Percentiles rank a stretch among this genome's conserved stretches.
Conservation (phyloP, 2,888 invertebrate species). For the Acleris literana region DNA sequence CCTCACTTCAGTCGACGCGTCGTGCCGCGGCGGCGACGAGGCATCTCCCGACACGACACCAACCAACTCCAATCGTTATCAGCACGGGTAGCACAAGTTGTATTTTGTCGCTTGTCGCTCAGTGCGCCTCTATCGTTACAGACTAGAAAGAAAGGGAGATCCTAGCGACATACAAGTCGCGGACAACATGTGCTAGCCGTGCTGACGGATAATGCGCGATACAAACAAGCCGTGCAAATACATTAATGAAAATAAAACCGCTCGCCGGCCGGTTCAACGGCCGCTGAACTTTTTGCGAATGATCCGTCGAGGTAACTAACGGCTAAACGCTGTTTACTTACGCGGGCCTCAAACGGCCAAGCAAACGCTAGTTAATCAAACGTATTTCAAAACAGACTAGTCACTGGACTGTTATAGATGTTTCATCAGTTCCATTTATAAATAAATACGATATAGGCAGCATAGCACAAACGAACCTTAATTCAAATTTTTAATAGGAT, state of each 20-base stretch:
- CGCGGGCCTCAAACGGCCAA: not conserved
- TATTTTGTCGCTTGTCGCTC: too few species aligned
- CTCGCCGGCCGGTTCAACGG: constrained; percentile 61
- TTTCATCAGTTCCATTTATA: not conserved
- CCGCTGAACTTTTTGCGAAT: constrained; percentile 66
- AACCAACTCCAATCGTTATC: constrained; percentile 57
- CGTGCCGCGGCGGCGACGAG: constrained; percentile 46
- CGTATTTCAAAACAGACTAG: not conserved
- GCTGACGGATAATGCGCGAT: constrained; percentile 50
- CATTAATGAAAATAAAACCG: constrained; percentile 57
- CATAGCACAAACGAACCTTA: too few species aligned
- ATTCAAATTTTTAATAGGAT: too few species aligned
- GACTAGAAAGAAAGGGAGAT: too few species aligned
- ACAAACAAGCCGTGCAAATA: constrained; percentile 50
- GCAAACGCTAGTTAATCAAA: constrained; percentile 5
- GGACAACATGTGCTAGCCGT: too few species aligned
- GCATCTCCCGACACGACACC: constrained; percentile 58
- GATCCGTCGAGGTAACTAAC: constrained; percentile 57
- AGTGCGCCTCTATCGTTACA: too few species aligned
- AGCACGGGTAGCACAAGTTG: too few species aligned
- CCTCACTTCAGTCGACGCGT: constrained; percentile 57
- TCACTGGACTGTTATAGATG: constrained; percentile 4
- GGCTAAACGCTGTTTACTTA: constrained; percentile 38
- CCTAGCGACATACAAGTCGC: too few species aligned
- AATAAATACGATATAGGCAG: too few species aligned